Base-by-base conservation (phyloP, 2,113 vertebrate genomes). In the Melospiza melodia region DNA sequence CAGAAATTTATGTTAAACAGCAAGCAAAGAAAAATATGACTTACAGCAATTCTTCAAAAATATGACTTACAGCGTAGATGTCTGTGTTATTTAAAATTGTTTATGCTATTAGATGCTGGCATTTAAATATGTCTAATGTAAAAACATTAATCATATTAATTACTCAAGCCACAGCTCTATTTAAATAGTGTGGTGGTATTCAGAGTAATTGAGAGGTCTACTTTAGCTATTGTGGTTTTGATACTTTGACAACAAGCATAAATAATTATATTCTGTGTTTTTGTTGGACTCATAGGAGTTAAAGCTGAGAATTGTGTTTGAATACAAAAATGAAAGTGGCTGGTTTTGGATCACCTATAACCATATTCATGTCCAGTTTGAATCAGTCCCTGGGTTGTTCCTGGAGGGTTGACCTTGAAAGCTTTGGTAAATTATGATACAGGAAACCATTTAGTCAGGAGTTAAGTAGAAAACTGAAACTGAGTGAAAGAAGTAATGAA, bases 391-490 rank as follows among this genome's bases (percentile, higher is more conserved):
- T 67, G 15, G 14, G 5, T 81, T 89, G 35, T 95, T 95, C 49
- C 30, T 88, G 68, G 73, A 91, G 35, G 30, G 31, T 54, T 93
- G 81, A 69, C 33, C 58, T 97, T 87, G 81, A 93, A 86, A 87
- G 77, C 69, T 54, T 84, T 83, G 44, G 28, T 48, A 91, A 96
- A 88, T 59, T 90, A 41, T 91, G 57, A 95, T 92, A 48, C 58
- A 84, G 83, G 73, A 95, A 95, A 91, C 80, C 37, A 54, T 87
- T 91, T n/a, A 85, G 84, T 65, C 44, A 72, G 67, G 49, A 95
- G 67, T 89, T 94, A 83, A 94, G 89, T 88, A 94, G 82, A 86
- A 94, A 97, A 87, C 76, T 93, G 68, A 97, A 96, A 94, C 61
- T 78, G 58, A 35, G 71, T 85, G 62, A 96, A 91, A 81, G 91